These are phyloP conservation scores for Drosophila ironensis DNA, from an alignment of 1,140 invertebrate genomes.

Conservation along the genomic window DNA sequence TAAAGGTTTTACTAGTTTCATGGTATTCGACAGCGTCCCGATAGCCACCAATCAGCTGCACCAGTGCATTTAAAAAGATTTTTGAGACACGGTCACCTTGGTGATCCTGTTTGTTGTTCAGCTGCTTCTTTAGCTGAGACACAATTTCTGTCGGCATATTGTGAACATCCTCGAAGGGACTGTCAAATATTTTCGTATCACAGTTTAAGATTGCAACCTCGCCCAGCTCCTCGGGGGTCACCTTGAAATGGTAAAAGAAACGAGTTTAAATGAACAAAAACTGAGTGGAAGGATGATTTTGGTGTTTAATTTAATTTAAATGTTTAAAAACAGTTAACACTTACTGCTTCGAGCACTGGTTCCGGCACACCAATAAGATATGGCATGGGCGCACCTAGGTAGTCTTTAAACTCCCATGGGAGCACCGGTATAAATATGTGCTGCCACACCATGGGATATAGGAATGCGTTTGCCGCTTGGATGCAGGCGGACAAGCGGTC, in stretches of 20 bases:
- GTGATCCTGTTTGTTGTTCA: constrained; percentile 83
- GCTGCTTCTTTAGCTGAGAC: constrained; percentile 85
- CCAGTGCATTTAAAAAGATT: constrained; percentile 94
- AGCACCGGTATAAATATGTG: constrained; percentile 98
- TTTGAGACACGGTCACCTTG: constrained; percentile 95
- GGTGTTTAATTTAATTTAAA: constrained; percentile 5
- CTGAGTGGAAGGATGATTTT: no score
- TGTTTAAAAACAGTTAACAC: background rate
- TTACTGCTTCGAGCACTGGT: constrained; percentile 86
- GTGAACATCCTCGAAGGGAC: constrained; percentile 94
- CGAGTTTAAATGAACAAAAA: no score
- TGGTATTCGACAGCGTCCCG: constrained; percentile 91
- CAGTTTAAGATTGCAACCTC: constrained; percentile 96
- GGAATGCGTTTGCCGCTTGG: constrained; percentile 94
- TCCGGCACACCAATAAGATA: constrained; percentile 96
- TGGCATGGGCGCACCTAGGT: constrained; percentile 96
- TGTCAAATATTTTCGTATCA: constrained; percentile 91
- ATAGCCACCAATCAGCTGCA: constrained; percentile 96
- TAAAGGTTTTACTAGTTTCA: constrained; percentile 91
- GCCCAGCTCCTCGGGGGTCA: constrained; percentile 88
- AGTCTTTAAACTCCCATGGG: constrained; percentile 93
- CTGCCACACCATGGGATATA: constrained; percentile 99
- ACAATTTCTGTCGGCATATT: constrained; percentile 92
- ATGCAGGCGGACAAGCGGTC: constrained; percentile 95
- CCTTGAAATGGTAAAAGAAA: constrained; percentile 85